A percentile compares a stretch with the other conserved stretches of the same genome.
These are phyloP conservation scores for Glossosoma conforme DNA, from an alignment of 1,140 invertebrate genomes.

Conservation along the genomic window DNA sequence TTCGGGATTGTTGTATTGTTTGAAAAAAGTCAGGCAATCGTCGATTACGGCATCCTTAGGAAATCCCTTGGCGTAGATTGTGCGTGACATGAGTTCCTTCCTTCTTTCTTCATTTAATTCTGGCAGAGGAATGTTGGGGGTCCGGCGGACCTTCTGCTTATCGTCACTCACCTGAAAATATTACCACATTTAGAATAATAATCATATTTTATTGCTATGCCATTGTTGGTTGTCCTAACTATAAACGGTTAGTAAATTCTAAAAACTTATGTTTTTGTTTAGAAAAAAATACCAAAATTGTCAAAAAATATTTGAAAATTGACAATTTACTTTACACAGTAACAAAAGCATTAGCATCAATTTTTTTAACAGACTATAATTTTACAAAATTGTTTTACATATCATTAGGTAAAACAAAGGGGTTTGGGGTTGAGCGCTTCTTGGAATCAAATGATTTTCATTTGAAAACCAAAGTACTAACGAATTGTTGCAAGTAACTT, in stretches of 20 bases:
- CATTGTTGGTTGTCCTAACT: too few species aligned
- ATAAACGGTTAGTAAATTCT: neutral
- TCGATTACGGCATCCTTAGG: constrained; percentile 64
- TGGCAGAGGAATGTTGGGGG: constrained; percentile 72
- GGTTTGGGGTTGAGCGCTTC: too few species aligned
- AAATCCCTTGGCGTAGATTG: constrained; percentile 89
- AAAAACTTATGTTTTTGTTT: neutral
- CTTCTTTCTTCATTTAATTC: constrained; percentile 76
- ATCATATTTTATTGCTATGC: constrained; percentile 1
- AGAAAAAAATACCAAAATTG: too few species aligned
- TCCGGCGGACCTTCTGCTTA: constrained; percentile 74
- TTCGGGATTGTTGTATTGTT: constrained; percentile 65
- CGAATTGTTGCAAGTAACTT: too few species aligned
- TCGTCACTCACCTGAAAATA: constrained; percentile 67
- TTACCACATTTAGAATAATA: constrained; percentile 3
- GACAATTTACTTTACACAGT: too few species aligned
- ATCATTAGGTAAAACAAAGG: too few species aligned
- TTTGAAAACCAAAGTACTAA: too few species aligned
- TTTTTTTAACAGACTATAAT: too few species aligned
- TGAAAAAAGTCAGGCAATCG: constrained; percentile 70
- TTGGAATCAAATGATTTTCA: too few species aligned
- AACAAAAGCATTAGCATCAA: too few species aligned
- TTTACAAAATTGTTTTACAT: too few species aligned
- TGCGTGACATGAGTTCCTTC: constrained; percentile 69
- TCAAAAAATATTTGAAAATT: too few species aligned